Conservation (phyloP, 2,888 invertebrate species). For the Hyles lineata region DNA sequence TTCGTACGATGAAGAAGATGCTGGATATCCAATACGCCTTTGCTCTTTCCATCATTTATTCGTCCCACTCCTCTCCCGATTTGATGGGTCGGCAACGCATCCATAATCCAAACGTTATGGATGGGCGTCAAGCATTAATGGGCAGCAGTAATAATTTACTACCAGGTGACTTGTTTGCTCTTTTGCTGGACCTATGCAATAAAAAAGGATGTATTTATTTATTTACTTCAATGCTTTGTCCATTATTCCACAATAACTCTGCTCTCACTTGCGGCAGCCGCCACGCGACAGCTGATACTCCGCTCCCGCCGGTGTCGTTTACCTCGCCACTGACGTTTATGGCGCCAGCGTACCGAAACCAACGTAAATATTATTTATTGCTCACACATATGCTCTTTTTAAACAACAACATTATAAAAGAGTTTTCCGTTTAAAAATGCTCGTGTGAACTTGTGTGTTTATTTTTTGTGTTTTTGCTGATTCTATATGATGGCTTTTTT, state of each 20-base stretch:
- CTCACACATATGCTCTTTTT: constrained; percentile 31
- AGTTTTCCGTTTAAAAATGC: constrained; percentile 13
- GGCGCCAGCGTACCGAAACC: constrained; percentile 52
- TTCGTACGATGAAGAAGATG: too few relatives aligned
- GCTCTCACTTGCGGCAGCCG: constrained; percentile 36
- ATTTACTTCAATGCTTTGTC: background rate
- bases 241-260: background rate
- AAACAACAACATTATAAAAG: constrained; percentile 24
- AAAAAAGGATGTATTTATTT: too few relatives aligned
- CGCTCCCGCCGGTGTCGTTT: constrained; percentile 63
- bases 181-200: too few relatives aligned
- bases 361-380: constrained; percentile 61
- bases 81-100: too few relatives aligned
- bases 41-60: too few relatives aligned
- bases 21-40: too few relatives aligned
- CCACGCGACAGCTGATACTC: constrained; percentile 58
- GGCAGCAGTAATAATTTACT: too few relatives aligned
- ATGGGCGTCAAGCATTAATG: too few relatives aligned
- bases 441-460: background rate
- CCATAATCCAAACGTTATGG: too few relatives aligned
- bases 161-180: too few relatives aligned
- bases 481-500: background rate
- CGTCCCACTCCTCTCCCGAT: too few relatives aligned
- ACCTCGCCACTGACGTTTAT: constrained; percentile 67
- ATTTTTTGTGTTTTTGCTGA: background rate